Conservation (phyloP, 2,113 vertebrate species). For the Puma concolor region DNA sequence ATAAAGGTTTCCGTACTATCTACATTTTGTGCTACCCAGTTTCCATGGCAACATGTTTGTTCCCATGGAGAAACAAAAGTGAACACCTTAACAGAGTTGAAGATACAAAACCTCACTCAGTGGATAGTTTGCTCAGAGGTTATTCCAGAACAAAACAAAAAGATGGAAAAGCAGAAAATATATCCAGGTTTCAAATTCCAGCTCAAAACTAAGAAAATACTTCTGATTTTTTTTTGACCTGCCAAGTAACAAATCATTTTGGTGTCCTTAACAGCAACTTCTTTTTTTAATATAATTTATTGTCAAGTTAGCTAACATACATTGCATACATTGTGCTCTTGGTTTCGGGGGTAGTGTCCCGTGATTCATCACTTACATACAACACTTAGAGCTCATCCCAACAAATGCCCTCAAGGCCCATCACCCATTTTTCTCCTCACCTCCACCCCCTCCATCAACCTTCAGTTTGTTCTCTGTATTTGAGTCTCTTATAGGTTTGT, state of each 20-base stretch:
- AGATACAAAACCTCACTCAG: slow-evolving; percentile 74
- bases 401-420: too few species aligned
- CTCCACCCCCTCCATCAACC: too few species aligned
- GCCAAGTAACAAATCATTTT: slow-evolving; percentile 70
- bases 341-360: too few species aligned
- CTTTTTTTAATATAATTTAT: too few species aligned
- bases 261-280: slow-evolving; percentile 54
- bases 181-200: slow-evolving; percentile 41
- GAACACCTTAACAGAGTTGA: slow-evolving; percentile 75
- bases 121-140: slow-evolving; percentile 44
- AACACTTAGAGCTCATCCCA: too few species aligned
- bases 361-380: too few species aligned
- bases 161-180: slow-evolving; percentile 32
- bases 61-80: slow-evolving; percentile 78
- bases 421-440: too few species aligned
- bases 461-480: too few species aligned
- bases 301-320: too few species aligned
- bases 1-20: slow-evolving; percentile 69
- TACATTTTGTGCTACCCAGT: slow-evolving; percentile 81
- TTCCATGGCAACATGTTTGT: slow-evolving; percentile 84
- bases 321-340: too few species aligned
- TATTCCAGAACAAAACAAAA: slow-evolving; percentile 54
- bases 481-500: too few species aligned
- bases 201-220: background rate
- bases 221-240: slow-evolving; percentile 68